Base-by-base conservation (phyloP, 1,140 invertebrate genomes). In the Frieseomelitta varia region DNA sequence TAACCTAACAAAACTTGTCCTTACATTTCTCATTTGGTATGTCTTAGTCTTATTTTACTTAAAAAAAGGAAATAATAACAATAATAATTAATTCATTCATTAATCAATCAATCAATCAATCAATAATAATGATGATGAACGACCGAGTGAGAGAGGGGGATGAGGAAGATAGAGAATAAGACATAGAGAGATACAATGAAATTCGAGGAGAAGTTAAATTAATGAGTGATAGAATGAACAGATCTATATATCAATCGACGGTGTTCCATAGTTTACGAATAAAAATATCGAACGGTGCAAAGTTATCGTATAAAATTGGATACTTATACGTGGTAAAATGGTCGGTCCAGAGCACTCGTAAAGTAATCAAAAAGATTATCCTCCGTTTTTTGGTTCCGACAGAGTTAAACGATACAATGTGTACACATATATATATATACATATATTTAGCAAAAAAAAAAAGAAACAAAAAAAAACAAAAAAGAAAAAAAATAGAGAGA, bases 11-110 rank as follows among this genome's bases (percentile, higher is more conserved):
- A 94, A 93, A 93, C 88, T 91, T 93, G 89, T 93, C 91, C 89
- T 93, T 93, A 93, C 85, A 91, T 93, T 93, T 94, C 88, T 93
- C 92, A 94, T 94, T 94, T 94, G 94, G 94, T 94, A 94, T 94
- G 90, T 94, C 89, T 94, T 94, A 94, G 93, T 94, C 93, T 94
- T 93, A 94, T 93, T 94, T 93, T 92, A 90, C 73, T 91, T 91
- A 79, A 90, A 90, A n/a, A 91, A 75, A 89, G 87, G 89, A 90
- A 83, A 69, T 47, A 80, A 56, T 80, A 56, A 79, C 30, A 58
- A 85, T 79, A 83, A 73, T 56, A 73, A 65, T 77, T 47, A 47
- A 47, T 47, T 47, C 39, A 47, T 47, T 47, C 39, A 47, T 47
- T 47, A 47, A 47, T 47, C 39, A 47, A 47, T 47, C 39, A 10